Evolutionary conservation across 2,113 vertebrate genomes (phyloP).

Genomic region (Dicerorhinus sumatrensis): DNA sequence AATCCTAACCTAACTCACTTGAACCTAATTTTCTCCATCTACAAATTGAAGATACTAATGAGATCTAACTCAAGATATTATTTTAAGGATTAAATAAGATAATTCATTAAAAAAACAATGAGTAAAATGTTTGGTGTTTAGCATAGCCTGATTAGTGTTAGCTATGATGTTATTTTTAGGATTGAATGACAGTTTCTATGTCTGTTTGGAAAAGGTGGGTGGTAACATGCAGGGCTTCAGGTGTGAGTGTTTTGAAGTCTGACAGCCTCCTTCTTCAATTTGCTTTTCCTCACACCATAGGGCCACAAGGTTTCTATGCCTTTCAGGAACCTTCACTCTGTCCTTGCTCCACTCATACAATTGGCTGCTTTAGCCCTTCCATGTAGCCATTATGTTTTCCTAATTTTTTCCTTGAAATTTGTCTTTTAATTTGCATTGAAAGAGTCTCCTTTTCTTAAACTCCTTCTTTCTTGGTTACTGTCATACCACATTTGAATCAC

Average conservation of each 20-base stretch:
- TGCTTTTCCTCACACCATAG: neutral
- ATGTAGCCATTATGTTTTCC: neutral
- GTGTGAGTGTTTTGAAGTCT: neutral
- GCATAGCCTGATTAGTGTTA: neutral
- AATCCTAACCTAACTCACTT: neutral
- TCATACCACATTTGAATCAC: neutral
- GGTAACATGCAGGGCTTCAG: neutral
- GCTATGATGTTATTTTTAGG: neutral
- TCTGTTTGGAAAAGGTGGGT: neutral
- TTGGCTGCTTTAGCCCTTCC: rapidly evolving
- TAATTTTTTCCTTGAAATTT: neutral
- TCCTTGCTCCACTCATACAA: neutral
- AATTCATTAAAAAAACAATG: neutral
- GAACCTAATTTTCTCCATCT: neutral
- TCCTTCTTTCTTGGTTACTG: neutral
- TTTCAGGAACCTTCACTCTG: neutral
- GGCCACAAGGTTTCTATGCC: neutral
- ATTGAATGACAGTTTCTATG: neutral
- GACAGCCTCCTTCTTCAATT: neutral
- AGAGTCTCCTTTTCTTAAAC: neutral
- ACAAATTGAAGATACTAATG: neutral
- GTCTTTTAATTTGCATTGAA: neutral
- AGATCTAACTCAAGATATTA: neutral
- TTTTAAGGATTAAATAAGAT: neutral
- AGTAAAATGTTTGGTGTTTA: neutral